Conservation (phyloP, 2,888 invertebrate genomes). For the Trachelus iudaicus region DNA sequence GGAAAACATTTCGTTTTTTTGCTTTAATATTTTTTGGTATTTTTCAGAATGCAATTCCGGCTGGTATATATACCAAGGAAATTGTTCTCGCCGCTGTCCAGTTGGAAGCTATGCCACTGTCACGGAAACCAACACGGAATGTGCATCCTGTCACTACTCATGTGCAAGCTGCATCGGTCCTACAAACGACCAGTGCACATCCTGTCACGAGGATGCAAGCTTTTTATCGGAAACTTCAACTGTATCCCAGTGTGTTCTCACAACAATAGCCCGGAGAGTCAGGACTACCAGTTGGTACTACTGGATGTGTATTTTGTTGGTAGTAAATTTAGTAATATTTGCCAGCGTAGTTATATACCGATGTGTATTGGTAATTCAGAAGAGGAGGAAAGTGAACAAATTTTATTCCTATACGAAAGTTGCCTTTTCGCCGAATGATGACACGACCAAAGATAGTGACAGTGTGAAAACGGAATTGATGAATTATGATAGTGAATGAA, state of each 20-base stretch:
- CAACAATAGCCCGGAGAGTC: conserved; percentile 49
- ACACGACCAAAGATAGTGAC: too few species aligned
- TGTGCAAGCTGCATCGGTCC: conserved; percentile 78
- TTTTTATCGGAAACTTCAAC: conserved; percentile 48
- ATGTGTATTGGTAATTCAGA: too few species aligned
- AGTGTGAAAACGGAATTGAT: too few species aligned
- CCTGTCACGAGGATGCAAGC: conserved; percentile 76
- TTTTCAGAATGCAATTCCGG: conserved; percentile 76
- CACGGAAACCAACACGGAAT: conserved; percentile 64
- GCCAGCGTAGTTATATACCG: too few species aligned
- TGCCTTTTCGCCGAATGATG: too few species aligned
- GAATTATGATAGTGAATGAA: too few species aligned
- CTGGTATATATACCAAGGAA: conserved; percentile 72
- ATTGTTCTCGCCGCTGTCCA: conserved; percentile 73
- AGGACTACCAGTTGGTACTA: conserved; percentile 53
- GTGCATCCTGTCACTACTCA: conserved; percentile 80
- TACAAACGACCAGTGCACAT: conserved; percentile 75
- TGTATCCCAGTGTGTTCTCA: conserved; percentile 44
- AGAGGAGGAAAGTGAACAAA: too few species aligned
- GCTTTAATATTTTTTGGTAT: conserved; percentile 58
- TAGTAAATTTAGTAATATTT: conserved; percentile 34
- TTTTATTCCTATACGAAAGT: too few species aligned
- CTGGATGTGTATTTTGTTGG: conserved; percentile 45
- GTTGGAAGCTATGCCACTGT: conserved; percentile 42
- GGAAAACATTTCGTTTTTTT: background rate